A percentile compares a stretch with the other conserved stretches of the same genome.
phyloP scores from a whole-genome alignment of 2,888 invertebrate genomes.

The Notocelia uddmanniana region DNA sequence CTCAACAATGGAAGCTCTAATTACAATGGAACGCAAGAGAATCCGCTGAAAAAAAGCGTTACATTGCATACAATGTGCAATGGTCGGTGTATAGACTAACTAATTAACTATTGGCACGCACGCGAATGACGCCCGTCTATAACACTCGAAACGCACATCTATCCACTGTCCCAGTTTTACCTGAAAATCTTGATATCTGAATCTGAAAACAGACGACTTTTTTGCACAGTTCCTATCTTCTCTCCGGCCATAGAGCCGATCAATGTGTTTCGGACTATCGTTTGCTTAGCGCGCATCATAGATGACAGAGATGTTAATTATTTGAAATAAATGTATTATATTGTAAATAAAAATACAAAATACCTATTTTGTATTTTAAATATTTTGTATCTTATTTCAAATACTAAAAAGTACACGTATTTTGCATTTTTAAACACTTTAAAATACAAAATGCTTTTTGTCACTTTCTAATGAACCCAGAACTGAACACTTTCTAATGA shows the following conservation, averaged over 20 bases:
- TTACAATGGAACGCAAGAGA: constrained; percentile 65
- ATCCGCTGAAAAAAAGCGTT: constrained; percentile 64
- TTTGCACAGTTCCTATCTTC: background rate
- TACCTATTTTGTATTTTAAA: too few species aligned
- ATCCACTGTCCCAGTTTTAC: background rate
- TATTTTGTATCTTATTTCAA: too few species aligned
- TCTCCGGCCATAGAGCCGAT: background rate
- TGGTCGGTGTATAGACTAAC: constrained; percentile 54
- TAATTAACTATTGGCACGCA: constrained; percentile 56
- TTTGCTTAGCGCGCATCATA: too few species aligned
- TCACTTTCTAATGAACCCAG: too few species aligned
- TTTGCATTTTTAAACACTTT: too few species aligned
- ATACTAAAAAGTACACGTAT: too few species aligned
- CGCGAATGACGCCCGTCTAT: constrained; percentile 50
- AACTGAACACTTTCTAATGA: too few species aligned
- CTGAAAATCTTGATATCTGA: background rate
- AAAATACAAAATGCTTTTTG: too few species aligned
- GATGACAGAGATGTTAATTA: too few species aligned
- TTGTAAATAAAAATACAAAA: too few species aligned
- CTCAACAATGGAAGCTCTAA: constrained; percentile 69
- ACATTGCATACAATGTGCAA: constrained; percentile 65
- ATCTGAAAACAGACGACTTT: background rate
- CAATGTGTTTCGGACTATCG: background rate
- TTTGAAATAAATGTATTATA: too few species aligned
- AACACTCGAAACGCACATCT: background rate